Evolutionary conservation across 2,888 invertebrate species (phyloP).

Genomic region (Ennomos quercinarius): DNA sequence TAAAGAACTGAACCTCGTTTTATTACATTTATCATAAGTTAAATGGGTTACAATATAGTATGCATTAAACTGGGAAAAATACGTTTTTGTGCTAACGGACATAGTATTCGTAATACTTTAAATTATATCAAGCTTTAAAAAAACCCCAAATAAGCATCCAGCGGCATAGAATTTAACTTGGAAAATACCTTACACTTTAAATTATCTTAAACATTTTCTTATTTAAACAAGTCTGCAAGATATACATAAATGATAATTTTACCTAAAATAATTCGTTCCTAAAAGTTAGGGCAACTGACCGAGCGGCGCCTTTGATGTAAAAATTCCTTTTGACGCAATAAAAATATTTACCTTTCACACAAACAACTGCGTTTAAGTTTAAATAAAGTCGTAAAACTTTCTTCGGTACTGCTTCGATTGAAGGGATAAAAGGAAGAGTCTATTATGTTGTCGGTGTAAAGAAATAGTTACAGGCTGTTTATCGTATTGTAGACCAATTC

Average conservation of each 20-base stretch:
- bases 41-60: no score
- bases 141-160: no score
- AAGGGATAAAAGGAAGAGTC: conserved; percentile 24
- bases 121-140: no score
- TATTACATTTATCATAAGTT: no score
- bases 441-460: conserved; percentile 32
- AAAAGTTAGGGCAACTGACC: conserved; percentile 52
- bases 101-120: no score
- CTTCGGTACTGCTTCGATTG: conserved; percentile 44
- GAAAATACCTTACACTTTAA: conserved; percentile 19
- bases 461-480: conserved; percentile 17
- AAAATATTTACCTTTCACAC: conserved; percentile 61
- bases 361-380: conserved; percentile 42
- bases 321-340: conserved; percentile 47
- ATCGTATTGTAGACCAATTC: conserved; percentile 22
- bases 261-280: conserved; percentile 42
- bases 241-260: conserved; percentile 12
- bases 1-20: no score
- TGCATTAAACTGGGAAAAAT: no score
- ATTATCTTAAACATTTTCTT: conserved; percentile 26
- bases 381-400: conserved; percentile 53
- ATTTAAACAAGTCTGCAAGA: conserved; percentile 19
- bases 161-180: neutral
- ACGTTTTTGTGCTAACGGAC: no score
- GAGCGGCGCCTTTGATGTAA: conserved; percentile 55